A percentile compares a stretch with the other conserved stretches of the same genome.
Evolutionary conservation across 2,888 invertebrate genomes (phyloP).

Genomic region (Andrena flavipes): DNA sequence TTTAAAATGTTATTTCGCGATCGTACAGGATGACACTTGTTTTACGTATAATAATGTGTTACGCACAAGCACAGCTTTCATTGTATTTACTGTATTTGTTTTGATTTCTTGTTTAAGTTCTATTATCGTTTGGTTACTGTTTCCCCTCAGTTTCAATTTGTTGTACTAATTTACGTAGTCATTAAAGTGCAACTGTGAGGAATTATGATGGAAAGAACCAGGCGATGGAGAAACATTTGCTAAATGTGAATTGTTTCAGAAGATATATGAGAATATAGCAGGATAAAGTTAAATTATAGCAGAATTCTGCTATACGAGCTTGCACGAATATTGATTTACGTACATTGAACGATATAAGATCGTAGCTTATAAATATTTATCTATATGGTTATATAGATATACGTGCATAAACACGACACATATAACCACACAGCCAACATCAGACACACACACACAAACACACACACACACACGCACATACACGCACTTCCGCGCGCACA

Average conservation of each 20-base stretch:
- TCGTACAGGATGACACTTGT: conserved; percentile 7
- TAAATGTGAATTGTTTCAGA: neutral
- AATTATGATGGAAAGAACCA: too few relatives aligned
- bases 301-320: neutral
- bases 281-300: neutral
- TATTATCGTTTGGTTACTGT: neutral
- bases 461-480: conserved; percentile 41
- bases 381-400: neutral
- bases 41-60: conserved; percentile 23
- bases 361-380: neutral
- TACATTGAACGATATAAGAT: neutral
- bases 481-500: too few relatives aligned
- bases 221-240: neutral
- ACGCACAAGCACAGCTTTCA: conserved; percentile 44
- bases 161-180: too few relatives aligned
- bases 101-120: conserved; percentile 7
- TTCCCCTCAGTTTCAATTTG: neutral
- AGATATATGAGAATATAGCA: neutral
- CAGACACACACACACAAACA: conserved; percentile 26
- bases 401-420: conserved; percentile 14
- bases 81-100: conserved; percentile 28
- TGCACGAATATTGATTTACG: neutral
- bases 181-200: too few relatives aligned
- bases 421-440: conserved; percentile 13
- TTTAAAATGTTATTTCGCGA: conserved; percentile 40